phyloP scores from a whole-genome alignment of 2,888 invertebrate species.

The Agonopterix heracliana region DNA sequence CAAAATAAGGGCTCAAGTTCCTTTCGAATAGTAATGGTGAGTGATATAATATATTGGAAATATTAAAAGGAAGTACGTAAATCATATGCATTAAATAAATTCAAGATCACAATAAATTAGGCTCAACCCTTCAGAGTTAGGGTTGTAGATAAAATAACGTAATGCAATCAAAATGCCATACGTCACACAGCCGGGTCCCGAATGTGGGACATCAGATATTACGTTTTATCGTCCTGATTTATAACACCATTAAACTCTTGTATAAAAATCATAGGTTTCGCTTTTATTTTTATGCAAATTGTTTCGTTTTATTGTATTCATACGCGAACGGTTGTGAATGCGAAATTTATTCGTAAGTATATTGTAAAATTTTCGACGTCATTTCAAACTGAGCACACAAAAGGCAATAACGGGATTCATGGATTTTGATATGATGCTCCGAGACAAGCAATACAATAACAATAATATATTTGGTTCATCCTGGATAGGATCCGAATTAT shows the following conservation, averaged over 20 bases:
- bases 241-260: slow-evolving; percentile 46
- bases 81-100: background rate
- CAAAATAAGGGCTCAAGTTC: too few species aligned
- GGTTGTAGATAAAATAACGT: slow-evolving; percentile 18
- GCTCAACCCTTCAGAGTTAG: slow-evolving; percentile 1
- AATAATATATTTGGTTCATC: too few species aligned
- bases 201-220: slow-evolving; percentile 37
- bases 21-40: slow-evolving; percentile 7
- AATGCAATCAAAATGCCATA: slow-evolving; percentile 40
- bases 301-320: slow-evolving; percentile 38
- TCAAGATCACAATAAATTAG: slow-evolving; percentile 3
- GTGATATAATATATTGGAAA: background rate
- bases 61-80: background rate
- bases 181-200: slow-evolving; percentile 23
- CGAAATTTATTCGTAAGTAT: slow-evolving; percentile 7
- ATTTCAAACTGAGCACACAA: background rate
- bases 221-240: slow-evolving; percentile 52
- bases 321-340: slow-evolving; percentile 12
- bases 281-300: slow-evolving; percentile 46
- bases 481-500: too few species aligned
- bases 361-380: slow-evolving; percentile 6
- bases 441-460: too few species aligned
- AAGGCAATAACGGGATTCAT: background rate
- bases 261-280: slow-evolving; percentile 48
- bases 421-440: too few species aligned